Conservation (phyloP, 2,113 vertebrate species). For the Perca flavescens region DNA sequence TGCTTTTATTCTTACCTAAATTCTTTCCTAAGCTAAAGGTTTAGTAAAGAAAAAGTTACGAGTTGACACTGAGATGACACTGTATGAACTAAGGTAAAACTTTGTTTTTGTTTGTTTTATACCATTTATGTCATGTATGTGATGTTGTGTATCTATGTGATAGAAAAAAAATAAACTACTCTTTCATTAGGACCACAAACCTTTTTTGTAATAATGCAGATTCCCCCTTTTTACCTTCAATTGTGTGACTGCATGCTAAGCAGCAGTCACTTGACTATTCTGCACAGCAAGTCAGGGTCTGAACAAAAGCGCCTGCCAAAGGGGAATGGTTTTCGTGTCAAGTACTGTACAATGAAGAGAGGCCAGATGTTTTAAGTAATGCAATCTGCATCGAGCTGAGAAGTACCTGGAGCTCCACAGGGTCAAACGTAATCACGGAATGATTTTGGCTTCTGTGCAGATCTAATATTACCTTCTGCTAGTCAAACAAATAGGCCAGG, state of each 20-base stretch:
- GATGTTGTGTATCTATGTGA: background rate
- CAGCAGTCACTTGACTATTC: conserved; percentile 42
- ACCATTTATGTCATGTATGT: too few relatives aligned
- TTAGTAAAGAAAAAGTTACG: background rate
- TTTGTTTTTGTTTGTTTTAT: too few relatives aligned
- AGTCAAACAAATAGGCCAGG: conserved; percentile 60
- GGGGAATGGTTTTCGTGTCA: conserved; percentile 48
- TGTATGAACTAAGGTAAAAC: too few relatives aligned
- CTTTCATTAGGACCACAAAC: background rate
- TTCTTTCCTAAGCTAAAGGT: too few relatives aligned
- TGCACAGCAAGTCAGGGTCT: conserved; percentile 1
- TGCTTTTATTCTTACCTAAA: background rate
- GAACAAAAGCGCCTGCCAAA: conserved; percentile 39
- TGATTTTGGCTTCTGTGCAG: conserved; percentile 62
- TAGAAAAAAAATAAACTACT: background rate
- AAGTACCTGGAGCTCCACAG: conserved; percentile 46
- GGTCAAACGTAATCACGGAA: conserved; percentile 67
- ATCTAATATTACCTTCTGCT: conserved; percentile 59
- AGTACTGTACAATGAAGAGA: conserved; percentile 54
- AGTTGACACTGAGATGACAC: too few relatives aligned
- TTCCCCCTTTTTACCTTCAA: background rate
- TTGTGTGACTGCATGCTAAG: conserved; percentile 27
- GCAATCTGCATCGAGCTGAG: conserved; percentile 58
- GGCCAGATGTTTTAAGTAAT: conserved; percentile 63
- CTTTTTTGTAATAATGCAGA: background rate